Evolutionary conservation across 2,888 invertebrate genomes (phyloP).

Genomic region (Harpagoxenus sublaevis): DNA sequence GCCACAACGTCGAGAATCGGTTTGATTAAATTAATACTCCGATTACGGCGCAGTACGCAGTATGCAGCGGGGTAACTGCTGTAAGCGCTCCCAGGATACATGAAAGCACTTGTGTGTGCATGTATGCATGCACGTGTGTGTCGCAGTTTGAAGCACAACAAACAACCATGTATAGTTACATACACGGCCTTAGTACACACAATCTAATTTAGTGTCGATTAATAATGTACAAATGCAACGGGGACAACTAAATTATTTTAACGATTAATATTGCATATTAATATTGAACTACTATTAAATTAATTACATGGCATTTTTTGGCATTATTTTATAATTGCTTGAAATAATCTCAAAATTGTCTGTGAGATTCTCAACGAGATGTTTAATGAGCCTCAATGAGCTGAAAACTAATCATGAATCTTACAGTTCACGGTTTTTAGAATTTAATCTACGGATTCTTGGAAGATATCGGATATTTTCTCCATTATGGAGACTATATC

Average conservation of each 20-base stretch:
- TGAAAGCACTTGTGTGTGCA: neutral
- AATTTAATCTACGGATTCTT: neutral
- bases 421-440: neutral
- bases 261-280: neutral
- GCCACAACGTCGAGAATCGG: conserved; percentile 1
- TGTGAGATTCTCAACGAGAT: neutral
- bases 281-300: neutral
- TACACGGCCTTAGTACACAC: neutral
- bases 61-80: neutral
- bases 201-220: neutral
- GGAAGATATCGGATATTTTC: neutral
- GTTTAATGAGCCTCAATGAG: neutral
- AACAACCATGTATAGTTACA: neutral
- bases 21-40: conserved; percentile 29
- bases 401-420: neutral
- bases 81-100: neutral
- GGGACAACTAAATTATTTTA: neutral
- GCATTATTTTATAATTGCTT: neutral
- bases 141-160: neutral
- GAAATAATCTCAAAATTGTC: neutral
- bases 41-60: conserved; percentile 7
- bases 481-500: neutral
- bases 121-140: neutral
- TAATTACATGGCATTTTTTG: neutral
- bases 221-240: neutral